phyloP scores from a whole-genome alignment of 2,113 vertebrate species.

The Penelope pileata region DNA sequence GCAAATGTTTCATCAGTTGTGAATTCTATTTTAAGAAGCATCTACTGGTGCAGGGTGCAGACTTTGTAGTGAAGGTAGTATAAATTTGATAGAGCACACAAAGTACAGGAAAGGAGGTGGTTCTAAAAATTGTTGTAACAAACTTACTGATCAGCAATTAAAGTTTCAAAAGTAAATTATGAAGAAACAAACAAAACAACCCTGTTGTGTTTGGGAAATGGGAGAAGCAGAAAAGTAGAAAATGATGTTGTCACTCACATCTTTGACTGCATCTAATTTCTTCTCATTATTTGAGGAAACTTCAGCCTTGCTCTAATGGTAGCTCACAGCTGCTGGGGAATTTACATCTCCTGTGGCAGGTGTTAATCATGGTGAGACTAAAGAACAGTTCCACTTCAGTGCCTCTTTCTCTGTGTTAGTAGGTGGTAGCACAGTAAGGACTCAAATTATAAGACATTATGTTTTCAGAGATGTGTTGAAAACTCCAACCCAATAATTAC shows the following conservation, averaged over 20 bases:
- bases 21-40: neutral
- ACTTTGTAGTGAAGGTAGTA: neutral
- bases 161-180: neutral
- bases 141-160: neutral
- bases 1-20: neutral
- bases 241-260: neutral
- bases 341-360: constrained; percentile 27
- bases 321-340: neutral
- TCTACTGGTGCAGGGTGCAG: neutral
- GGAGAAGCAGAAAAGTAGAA: neutral
- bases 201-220: neutral
- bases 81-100: neutral
- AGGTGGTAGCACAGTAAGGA: constrained; percentile 30
- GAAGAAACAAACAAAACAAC: neutral
- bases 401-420: neutral
- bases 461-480: constrained; percentile 32
- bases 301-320: neutral
- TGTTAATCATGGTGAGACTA: constrained; percentile 39
- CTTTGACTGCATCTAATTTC: neutral
- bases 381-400: neutral
- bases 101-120: neutral
- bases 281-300: neutral
- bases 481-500: constrained; percentile 42
- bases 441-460: constrained; percentile 41
- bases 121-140: neutral